Percentiles rank a stretch among this genome's conserved stretches.
Evolutionary conservation across 2,888 invertebrate genomes (phyloP).

Genomic region (Aleiodes testaceus): DNA sequence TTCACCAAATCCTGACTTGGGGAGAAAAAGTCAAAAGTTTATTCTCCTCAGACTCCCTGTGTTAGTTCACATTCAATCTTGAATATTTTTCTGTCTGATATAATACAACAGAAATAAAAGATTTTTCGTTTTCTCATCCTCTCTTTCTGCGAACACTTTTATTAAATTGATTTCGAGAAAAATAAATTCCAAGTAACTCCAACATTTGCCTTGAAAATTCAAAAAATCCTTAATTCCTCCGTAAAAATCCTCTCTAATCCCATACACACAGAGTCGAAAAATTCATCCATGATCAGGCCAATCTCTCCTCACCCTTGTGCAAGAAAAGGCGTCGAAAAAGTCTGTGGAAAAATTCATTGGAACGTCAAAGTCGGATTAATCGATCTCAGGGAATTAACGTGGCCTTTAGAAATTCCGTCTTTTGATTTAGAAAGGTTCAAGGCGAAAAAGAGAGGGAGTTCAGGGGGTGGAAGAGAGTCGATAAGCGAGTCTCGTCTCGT

Average conservation of each 20-base stretch:
- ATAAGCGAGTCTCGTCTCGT: slow-evolving; percentile 64
- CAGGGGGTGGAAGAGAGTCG: slow-evolving; percentile 43
- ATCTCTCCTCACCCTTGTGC: background rate
- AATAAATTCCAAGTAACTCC: no score
- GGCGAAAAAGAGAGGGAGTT: slow-evolving; percentile 23
- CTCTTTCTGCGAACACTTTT: no score
- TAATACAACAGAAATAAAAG: no score
- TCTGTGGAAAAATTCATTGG: slow-evolving; percentile 17
- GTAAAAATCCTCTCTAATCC: slow-evolving; percentile 13
- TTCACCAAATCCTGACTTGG: slow-evolving; percentile 12
- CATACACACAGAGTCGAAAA: slow-evolving; percentile 4
- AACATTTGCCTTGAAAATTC: background rate
- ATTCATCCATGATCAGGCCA: slow-evolving; percentile 22
- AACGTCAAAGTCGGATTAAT: slow-evolving; percentile 19
- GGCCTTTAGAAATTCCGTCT: slow-evolving; percentile 45
- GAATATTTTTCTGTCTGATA: slow-evolving; percentile 5
- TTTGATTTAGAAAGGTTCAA: slow-evolving; percentile 46
- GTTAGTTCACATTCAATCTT: background rate
- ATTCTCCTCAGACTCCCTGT: slow-evolving; percentile 1
- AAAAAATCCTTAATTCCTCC: background rate
- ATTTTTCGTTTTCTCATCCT: no score
- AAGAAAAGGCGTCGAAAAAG: slow-evolving; percentile 16
- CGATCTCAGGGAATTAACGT: slow-evolving; percentile 26
- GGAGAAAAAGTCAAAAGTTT: slow-evolving; percentile 11
- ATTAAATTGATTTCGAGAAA: no score